Percentiles rank a stretch among this genome's conserved stretches.
Conservation (phyloP, 2,797 vertebrate species). For the Poecile montanus region DNA sequence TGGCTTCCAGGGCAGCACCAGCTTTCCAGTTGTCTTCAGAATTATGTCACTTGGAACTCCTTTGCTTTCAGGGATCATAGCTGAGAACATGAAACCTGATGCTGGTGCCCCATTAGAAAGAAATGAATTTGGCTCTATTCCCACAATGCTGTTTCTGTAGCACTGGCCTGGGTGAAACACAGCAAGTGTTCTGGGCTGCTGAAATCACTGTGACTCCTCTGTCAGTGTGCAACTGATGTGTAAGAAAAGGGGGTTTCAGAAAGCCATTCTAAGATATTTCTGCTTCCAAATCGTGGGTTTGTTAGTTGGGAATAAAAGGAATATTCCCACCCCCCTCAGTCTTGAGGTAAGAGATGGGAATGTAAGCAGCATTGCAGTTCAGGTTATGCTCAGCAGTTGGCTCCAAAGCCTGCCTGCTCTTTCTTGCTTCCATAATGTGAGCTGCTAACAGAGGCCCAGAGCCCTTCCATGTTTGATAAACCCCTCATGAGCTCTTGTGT, state of each 20-base stretch:
- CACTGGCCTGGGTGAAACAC: not conserved
- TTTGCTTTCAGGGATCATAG: not conserved
- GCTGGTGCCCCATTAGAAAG: not conserved
- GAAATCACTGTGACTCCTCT: not conserved
- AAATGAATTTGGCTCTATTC: not conserved
- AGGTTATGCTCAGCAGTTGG: not conserved
- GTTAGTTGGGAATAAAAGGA: not conserved
- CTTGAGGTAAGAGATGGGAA: not conserved
- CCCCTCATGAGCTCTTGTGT: not conserved
- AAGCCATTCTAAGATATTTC: not conserved
- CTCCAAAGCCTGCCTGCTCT: not conserved
- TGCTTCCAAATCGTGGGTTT: not conserved
- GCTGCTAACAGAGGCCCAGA: not conserved
- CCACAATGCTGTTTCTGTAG: not conserved
- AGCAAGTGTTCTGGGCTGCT: not conserved
- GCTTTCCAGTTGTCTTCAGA: not conserved
- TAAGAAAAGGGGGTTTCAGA: not conserved
- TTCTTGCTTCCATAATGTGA: not conserved
- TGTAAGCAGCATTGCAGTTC: not conserved
- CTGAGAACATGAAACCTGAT: not conserved
- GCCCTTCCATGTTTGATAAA: not conserved
- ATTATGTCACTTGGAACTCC: not conserved
- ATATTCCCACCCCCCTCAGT: not conserved
- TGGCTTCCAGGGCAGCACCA: not conserved
- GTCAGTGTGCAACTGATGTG: not conserved